Evolutionary conservation across 2,113 vertebrate genomes (phyloP), one percentile per base, ranked within the genome.

Genomic region (Peromyscus leucopus): DNA sequence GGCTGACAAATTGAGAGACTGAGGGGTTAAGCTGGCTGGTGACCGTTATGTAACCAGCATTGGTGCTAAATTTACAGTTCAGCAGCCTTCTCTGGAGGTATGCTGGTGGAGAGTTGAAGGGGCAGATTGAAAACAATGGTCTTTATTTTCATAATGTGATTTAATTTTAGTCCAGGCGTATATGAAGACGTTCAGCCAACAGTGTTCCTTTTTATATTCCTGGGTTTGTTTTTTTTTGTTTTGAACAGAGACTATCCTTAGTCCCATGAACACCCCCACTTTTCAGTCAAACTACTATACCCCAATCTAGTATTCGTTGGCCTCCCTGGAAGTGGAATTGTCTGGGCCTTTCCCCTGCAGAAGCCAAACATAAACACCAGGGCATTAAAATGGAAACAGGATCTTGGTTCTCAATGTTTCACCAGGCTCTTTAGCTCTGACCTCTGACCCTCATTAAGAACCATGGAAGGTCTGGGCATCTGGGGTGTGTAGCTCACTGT

Each of bases 341-440:
- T 99, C 98, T 98, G 97, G 94, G 98, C 84, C 97, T 98, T 98
- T 98, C 98, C 98, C 98, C 97, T 98, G 97, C 96, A 61, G 90
- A 98, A 97, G 91, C 98, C 98, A 98, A 99, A 98, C 96, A 98
- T 99, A 99, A 99, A 98, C 98, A 98, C 95, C 96, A 97, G 97
- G 93, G 98, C 98, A 98, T 98, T 98, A 98, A 99, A 99, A 98
- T 98, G 98, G 99, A 99, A 99, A 99, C 98, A 99, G 98, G 98
- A 99, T 99, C 98, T 98, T 97, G 97, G 91, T 98, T 98, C 97
- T 98, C 98, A 98, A 98, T 98, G 98, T 98, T 98, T 98, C 98
- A 98, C 97, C 98, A 98, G 98, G 98, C 98, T 98, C 98, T 98
- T 99, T 99, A 98, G 98, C 97, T 96, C 90, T 98, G 98, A 98